Base-by-base conservation (phyloP, 2,797 vertebrate genomes). In the Epinephelus malabaricus region DNA sequence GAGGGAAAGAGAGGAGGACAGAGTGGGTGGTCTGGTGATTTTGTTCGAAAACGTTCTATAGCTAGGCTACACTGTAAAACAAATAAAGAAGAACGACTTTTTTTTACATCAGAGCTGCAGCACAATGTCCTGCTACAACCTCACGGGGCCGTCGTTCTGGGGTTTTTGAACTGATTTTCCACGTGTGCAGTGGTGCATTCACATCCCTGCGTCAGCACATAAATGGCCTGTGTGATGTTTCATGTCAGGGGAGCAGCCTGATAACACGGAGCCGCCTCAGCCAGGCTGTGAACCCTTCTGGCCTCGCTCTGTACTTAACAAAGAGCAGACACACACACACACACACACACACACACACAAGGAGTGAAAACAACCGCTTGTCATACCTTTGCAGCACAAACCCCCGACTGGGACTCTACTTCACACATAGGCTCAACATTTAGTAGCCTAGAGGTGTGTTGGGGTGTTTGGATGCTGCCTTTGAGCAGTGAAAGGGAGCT, bases 181-280 rank as follows among this genome's bases (percentile, higher is more conserved):
- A 40, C 86, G 59, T 73, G 82, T 88, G 86, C 89, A 90, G 86
- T 25, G 40, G 68, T 83, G 88, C 84, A 34, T 88, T 89, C 87
- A 85, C 82, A 73, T 82, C 71, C 77, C 81, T 83, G 86, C 23
- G 84, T 94, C 90, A 93, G 92, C 91, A 89, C 81, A 86, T 85
- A 84, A 88, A 89, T 51, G 76, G 73, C 71, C 76, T 81, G 80
- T 88, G 90, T 89, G 91, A 89, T 91, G 90, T 88, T 89, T 91
- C 81, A 82, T 90, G 88, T 90, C 90, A 79, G 87, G 88, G 88
- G 88, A 89, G 83, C 76, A 81, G 86, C 60, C 85, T 85, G 90
- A 91, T 90, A 89, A 90, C 83, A 65, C 47, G 3, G 78, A 90
- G 86, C 83, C 68, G 30, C 87, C 86, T 82, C 88, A 69, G 59